These are phyloP conservation scores for Leptinotarsa undecemlineata DNA, from an alignment of 1,140 invertebrate genomes.

Conservation along the genomic window DNA sequence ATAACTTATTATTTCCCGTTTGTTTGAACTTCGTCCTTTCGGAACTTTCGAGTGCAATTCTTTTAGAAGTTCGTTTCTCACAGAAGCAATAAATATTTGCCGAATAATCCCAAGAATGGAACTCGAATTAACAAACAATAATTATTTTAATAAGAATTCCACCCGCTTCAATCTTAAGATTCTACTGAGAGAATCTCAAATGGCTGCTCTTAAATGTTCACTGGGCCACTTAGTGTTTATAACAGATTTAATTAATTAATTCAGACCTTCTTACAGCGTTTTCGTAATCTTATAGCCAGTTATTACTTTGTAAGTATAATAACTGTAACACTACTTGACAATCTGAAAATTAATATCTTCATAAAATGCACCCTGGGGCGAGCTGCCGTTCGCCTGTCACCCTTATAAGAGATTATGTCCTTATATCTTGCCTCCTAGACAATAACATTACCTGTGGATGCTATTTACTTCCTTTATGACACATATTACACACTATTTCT, in stretches of 20 bases:
- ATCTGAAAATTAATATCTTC: conserved; percentile 55
- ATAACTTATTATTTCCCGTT: no score
- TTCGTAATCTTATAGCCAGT: conserved; percentile 52
- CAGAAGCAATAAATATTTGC: conserved; percentile 1
- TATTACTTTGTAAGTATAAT: conserved; percentile 55
- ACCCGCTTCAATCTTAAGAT: conserved; percentile 23
- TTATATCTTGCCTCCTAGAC: conserved; percentile 36
- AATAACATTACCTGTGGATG: conserved; percentile 42
- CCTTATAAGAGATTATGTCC: conserved; percentile 49
- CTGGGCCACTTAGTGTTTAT: conserved; percentile 52
- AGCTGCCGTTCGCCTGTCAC: conserved; percentile 40
- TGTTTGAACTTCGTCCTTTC: no score
- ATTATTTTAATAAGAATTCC: conserved; percentile 44
- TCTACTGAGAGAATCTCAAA: conserved; percentile 37
- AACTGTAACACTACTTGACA: conserved; percentile 53
- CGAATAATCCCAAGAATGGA: conserved; percentile 32
- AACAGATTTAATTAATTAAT: conserved; percentile 57
- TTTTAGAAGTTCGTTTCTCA: neutral
- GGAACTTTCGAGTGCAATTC: no score
- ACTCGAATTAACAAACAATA: conserved; percentile 40
- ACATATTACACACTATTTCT: conserved; percentile 11
- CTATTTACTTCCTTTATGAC: conserved; percentile 9
- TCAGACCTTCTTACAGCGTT: conserved; percentile 49
- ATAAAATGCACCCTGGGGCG: conserved; percentile 50
- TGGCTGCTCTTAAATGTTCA: conserved; percentile 41